Conservation (phyloP, 2,797 vertebrate species). For the Danio jaintianensis region DNA sequence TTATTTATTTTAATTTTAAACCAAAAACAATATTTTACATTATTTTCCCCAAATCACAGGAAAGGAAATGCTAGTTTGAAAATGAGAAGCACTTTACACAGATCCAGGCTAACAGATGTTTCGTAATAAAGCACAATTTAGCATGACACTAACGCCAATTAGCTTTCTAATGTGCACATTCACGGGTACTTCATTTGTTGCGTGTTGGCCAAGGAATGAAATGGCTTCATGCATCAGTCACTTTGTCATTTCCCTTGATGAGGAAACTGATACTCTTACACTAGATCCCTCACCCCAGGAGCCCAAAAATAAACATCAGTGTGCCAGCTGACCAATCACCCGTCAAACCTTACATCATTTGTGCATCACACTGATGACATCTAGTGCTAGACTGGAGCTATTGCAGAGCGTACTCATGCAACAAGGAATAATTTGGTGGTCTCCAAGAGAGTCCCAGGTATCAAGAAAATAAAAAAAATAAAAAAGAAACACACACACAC, state of each 20-base stretch:
- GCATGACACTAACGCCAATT: constrained; percentile 20
- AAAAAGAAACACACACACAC: no score
- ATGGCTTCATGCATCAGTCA: constrained; percentile 28
- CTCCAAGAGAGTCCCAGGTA: no score
- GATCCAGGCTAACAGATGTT: constrained; percentile 61
- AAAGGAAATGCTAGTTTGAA: neutral
- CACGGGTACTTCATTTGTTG: constrained; percentile 9
- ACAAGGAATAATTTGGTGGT: no score
- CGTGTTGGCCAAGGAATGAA: neutral
- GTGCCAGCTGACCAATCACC: neutral
- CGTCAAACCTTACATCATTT: neutral
- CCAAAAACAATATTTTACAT: no score
- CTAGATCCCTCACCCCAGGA: constrained; percentile 18
- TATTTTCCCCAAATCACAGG: neutral
- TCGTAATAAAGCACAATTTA: constrained; percentile 55
- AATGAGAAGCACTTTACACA: neutral
- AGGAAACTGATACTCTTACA: constrained; percentile 18
- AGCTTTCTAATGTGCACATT: constrained; percentile 3
- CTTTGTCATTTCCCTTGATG: constrained; percentile 23
- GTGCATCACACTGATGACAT: constrained; percentile 60
- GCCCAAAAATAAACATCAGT: constrained; percentile 20
- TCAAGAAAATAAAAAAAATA: no score
- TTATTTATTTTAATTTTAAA: no score
- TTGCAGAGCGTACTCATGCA: neutral
- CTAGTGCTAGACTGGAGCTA: constrained; percentile 56